phyloP scores from a whole-genome alignment of 1,140 invertebrate genomes.

The Drosophila micromelanica region DNA sequence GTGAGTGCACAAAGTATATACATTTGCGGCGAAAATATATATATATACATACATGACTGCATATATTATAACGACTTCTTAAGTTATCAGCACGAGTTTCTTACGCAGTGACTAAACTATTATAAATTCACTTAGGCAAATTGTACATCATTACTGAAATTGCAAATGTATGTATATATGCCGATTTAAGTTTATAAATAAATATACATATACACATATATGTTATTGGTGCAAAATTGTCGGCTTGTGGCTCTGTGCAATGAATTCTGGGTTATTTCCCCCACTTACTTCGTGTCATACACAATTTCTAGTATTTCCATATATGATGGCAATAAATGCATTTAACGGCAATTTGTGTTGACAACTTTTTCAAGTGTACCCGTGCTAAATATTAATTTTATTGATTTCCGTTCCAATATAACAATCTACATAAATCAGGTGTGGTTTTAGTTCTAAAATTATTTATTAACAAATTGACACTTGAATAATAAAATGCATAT shows the following conservation, averaged over 20 bases:
- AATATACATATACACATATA: not conserved
- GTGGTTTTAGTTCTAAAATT: slow-evolving; percentile 2
- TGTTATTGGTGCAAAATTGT: slow-evolving; percentile 15
- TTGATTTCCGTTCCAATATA: slow-evolving; percentile 15
- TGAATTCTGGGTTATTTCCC: not conserved
- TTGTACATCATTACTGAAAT: slow-evolving; percentile 34
- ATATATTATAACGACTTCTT: slow-evolving; percentile 40
- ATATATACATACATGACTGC: slow-evolving; percentile 29
- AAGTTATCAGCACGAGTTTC: slow-evolving; percentile 23
- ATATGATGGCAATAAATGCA: slow-evolving; percentile 3
- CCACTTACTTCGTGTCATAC: not conserved
- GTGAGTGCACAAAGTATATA: slow-evolving; percentile 55
- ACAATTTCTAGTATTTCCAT: not conserved
- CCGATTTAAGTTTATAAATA: not conserved
- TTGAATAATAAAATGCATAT: slow-evolving; percentile 1
- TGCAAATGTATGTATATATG: not conserved
- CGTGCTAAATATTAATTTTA: not conserved
- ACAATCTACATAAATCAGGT: slow-evolving; percentile 21
- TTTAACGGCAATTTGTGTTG: slow-evolving; percentile 13
- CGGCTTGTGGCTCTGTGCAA: slow-evolving; percentile 2
- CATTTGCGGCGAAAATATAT: slow-evolving; percentile 1
- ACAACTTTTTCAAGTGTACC: slow-evolving; percentile 17
- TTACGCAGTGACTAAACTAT: slow-evolving; percentile 35
- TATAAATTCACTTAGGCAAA: slow-evolving; percentile 42
- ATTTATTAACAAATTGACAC: not conserved